Percentiles rank a stretch among this genome's conserved stretches.
phyloP scores from a whole-genome alignment of 30 jellyfish, hydroid and myxozoan genomes.

The Aurelia coerulea region DNA sequence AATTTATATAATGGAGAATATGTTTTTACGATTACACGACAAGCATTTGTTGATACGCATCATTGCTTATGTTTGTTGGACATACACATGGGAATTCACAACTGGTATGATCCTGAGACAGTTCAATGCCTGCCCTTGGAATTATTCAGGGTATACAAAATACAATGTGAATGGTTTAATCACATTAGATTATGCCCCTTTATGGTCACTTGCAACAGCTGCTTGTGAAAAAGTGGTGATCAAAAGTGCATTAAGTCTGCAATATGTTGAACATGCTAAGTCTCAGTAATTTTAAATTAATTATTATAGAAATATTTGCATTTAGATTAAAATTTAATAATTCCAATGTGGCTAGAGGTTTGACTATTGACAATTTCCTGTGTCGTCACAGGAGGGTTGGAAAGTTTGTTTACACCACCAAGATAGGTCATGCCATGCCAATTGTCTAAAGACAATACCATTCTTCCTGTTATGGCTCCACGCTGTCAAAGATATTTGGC shows the following conservation, averaged over 20 bases:
- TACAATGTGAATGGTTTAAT: constrained; percentile 85
- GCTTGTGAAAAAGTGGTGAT: constrained; percentile 82
- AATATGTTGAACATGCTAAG: constrained; percentile 23
- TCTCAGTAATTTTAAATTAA: too few species aligned
- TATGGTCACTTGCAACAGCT: constrained; percentile 89
- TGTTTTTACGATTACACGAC: constrained; percentile 57
- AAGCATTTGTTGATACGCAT: constrained; percentile 64
- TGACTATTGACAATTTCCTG: too few species aligned
- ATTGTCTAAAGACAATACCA: not conserved
- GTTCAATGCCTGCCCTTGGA: constrained; percentile 97
- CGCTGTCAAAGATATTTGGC: too few species aligned
- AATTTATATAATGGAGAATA: constrained; percentile 72
- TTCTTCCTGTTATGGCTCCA: too few species aligned
- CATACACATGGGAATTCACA: constrained; percentile 89
- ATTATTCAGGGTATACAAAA: constrained; percentile 84
- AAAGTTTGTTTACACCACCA: too few species aligned
- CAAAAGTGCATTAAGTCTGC: constrained; percentile 72
- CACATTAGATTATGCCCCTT: constrained; percentile 93
- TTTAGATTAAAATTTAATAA: too few species aligned
- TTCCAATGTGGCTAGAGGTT: too few species aligned
- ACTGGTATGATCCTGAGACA: constrained; percentile 86
- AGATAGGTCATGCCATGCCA: not conserved
- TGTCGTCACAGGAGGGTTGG: too few species aligned
- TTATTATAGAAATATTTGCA: too few species aligned
- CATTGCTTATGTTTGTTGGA: constrained; percentile 84